These are phyloP conservation scores for Lagorchestes hirsutus DNA, from an alignment of 2,797 vertebrate species.

Conservation along the genomic window DNA sequence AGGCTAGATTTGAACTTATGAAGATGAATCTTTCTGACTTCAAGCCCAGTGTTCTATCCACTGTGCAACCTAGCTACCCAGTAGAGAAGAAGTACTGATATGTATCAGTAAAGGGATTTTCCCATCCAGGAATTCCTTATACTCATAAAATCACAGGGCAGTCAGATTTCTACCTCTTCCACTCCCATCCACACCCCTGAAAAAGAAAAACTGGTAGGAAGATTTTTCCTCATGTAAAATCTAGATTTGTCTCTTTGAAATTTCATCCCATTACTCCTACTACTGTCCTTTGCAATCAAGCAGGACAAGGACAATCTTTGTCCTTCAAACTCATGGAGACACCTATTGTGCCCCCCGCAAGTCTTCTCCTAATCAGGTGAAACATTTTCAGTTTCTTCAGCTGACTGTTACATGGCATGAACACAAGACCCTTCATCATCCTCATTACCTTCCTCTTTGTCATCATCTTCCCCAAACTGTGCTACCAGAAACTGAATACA, in stretches of 20 bases:
- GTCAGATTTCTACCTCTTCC: not conserved
- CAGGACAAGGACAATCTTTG: not conserved
- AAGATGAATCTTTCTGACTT: not conserved
- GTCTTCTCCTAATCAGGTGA: not conserved
- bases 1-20: not conserved
- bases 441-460: not conserved
- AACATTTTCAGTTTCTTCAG: not conserved
- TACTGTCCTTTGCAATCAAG: not conserved
- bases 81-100: not conserved
- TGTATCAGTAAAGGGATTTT: not conserved
- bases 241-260: not conserved
- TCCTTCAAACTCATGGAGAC: not conserved
- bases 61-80: not conserved
- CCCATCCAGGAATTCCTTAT: not conserved
- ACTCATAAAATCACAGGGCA: not conserved
- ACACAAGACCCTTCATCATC: not conserved
- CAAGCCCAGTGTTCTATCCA: not conserved
- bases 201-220: too few relatives aligned
- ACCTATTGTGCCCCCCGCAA: not conserved
- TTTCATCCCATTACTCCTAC: not conserved
- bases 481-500: not conserved
- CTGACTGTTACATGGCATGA: not conserved
- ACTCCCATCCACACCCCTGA: not conserved
- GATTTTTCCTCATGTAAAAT: not conserved
- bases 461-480: not conserved